These are phyloP conservation scores for Drosophila austrosaltans DNA, from an alignment of 2,888 invertebrate species.

Conservation along the genomic window DNA sequence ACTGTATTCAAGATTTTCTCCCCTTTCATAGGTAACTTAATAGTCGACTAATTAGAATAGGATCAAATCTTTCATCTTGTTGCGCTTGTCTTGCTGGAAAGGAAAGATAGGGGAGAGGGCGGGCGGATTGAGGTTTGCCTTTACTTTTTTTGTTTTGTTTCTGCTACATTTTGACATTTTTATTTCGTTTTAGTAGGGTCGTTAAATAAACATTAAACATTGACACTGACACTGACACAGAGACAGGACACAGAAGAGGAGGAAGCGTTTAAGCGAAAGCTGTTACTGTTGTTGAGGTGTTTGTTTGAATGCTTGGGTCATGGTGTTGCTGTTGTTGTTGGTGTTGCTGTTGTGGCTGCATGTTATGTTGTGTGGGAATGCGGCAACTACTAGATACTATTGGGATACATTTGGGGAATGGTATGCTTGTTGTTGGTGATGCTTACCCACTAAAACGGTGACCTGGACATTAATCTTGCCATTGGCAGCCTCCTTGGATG, in stretches of 20 bases:
- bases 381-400: conserved; percentile 3
- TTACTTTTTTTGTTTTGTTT: conserved; percentile 1
- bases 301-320: conserved; percentile 14
- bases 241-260: conserved; percentile 12
- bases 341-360: neutral
- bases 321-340: conserved; percentile 1
- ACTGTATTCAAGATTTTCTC: no score
- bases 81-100: neutral
- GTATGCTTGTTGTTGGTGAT: conserved; percentile 64
- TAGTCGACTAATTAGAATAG: no score
- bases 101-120: no score
- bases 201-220: conserved; percentile 75
- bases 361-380: conserved; percentile 16
- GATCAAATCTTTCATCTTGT: neutral
- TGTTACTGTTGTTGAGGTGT: conserved; percentile 2
- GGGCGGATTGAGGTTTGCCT: neutral
- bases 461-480: conserved; percentile 95
- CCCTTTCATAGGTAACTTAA: no score
- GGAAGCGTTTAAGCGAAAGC: conserved; percentile 7
- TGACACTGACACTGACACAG: conserved; percentile 55
- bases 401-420: neutral
- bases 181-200: conserved; percentile 65
- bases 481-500: conserved; percentile 86
- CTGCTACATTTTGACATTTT: conserved; percentile 30
- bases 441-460: conserved; percentile 89